Evolutionary conservation across 1,140 invertebrate genomes (phyloP).

Genomic region (Acarapis woodi): DNA sequence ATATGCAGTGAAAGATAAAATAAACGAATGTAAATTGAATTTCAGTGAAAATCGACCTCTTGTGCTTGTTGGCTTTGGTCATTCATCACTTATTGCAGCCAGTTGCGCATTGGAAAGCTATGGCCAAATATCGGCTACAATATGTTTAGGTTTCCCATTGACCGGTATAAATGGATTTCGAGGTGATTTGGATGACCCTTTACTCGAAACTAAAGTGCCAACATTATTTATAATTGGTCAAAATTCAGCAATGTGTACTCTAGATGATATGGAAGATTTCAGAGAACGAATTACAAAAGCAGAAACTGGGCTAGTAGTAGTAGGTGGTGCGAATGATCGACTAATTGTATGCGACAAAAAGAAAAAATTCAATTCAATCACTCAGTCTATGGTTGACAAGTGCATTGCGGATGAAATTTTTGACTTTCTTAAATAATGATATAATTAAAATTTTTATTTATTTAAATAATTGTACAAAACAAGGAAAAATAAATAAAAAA

Average conservation of each 20-base stretch:
- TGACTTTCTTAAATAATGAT: constrained; percentile 10
- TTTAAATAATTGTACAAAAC: too few species aligned
- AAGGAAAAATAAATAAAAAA: too few species aligned
- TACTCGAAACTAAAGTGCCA: constrained; percentile 39
- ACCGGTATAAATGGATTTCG: constrained; percentile 37
- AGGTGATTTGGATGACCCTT: constrained; percentile 42
- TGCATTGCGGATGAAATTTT: constrained; percentile 23
- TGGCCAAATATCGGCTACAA: constrained; percentile 29
- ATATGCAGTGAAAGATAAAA: constrained; percentile 12
- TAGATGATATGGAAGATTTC: constrained; percentile 45
- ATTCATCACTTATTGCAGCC: constrained; percentile 33
- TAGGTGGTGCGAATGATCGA: constrained; percentile 49
- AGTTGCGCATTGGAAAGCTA: constrained; percentile 8
- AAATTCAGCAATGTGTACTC: constrained; percentile 27
- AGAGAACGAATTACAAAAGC: constrained; percentile 34
- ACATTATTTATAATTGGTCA: constrained; percentile 52
- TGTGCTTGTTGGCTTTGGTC: constrained; percentile 41
- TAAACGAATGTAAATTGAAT: constrained; percentile 7
- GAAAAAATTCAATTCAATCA: constrained; percentile 36
- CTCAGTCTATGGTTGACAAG: constrained; percentile 48
- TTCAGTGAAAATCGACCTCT: constrained; percentile 26
- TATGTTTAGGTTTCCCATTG: constrained; percentile 50
- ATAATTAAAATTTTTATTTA: too few species aligned
- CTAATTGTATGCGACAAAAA: constrained; percentile 36
- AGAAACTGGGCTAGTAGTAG: constrained; percentile 40